Conservation (phyloP, 2,797 vertebrate species). For the Synaphobranchus kaupii region DNA sequence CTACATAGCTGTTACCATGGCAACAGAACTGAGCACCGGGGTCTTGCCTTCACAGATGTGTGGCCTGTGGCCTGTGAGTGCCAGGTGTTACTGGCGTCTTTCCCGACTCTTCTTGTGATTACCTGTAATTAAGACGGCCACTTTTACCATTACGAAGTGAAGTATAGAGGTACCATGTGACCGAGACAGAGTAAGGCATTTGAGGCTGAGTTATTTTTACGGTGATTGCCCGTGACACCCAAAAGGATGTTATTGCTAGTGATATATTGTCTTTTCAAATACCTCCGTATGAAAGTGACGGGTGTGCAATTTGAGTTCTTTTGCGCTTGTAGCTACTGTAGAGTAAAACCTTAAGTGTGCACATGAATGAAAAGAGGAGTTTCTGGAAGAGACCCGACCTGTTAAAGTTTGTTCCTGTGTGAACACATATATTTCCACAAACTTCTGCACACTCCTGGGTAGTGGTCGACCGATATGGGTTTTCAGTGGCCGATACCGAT, state of each 20-base stretch:
- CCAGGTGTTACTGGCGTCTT: constrained; percentile 19
- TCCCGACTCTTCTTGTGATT: neutral
- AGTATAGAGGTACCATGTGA: neutral
- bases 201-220: neutral
- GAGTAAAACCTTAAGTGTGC: neutral
- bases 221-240: too few relatives aligned
- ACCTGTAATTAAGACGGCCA: constrained; percentile 2
- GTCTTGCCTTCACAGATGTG: constrained; percentile 10
- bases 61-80: constrained; percentile 5
- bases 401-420: too few relatives aligned
- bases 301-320: neutral
- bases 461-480: too few relatives aligned
- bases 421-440: too few relatives aligned
- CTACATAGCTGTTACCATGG: constrained; percentile 29
- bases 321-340: neutral
- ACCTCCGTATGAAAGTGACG: neutral
- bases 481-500: too few relatives aligned
- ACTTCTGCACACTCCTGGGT: too few relatives aligned
- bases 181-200: neutral
- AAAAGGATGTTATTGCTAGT: neutral
- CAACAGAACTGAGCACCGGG: constrained; percentile 12
- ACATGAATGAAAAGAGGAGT: too few relatives aligned
- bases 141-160: constrained; percentile 19
- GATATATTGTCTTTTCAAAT: neutral
- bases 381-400: too few relatives aligned